phyloP scores from a whole-genome alignment of 1,140 invertebrate species.

The Carposina sasakii region DNA sequence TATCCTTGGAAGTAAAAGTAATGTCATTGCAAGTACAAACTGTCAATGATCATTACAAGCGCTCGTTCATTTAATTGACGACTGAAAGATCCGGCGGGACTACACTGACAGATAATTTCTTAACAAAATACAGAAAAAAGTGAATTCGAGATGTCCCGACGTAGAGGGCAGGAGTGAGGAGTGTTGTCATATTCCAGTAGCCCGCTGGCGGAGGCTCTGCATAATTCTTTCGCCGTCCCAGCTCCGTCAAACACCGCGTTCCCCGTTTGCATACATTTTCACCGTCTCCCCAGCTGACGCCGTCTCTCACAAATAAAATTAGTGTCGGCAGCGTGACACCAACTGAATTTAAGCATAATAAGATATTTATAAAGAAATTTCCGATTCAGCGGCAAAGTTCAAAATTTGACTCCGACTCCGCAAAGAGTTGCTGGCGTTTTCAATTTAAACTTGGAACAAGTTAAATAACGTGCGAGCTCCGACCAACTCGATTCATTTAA shows the following conservation, averaged over 20 bases:
- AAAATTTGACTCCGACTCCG: constrained; percentile 65
- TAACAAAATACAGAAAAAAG: constrained; percentile 55
- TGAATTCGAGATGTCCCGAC: constrained; percentile 47
- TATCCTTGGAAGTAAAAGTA: no score
- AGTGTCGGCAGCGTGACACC: constrained; percentile 69
- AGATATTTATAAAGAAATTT: constrained; percentile 73
- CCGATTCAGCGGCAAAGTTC: constrained; percentile 69
- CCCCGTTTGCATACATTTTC: constrained; percentile 69
- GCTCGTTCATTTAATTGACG: constrained; percentile 17
- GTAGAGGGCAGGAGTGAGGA: constrained; percentile 16
- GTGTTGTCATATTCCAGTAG: constrained; percentile 20
- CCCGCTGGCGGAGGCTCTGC: constrained; percentile 27
- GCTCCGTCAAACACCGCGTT: constrained; percentile 63
- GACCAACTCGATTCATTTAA: constrained; percentile 66
- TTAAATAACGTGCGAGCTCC: constrained; percentile 67
- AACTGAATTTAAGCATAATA: constrained; percentile 71
- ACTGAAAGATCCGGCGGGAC: constrained; percentile 16
- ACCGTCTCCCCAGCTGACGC: constrained; percentile 29
- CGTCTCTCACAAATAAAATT: constrained; percentile 68
- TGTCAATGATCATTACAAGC: constrained; percentile 8
- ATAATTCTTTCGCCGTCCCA: constrained; percentile 70
- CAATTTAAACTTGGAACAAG: constrained; percentile 70
- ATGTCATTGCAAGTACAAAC: no score
- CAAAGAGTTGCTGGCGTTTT: constrained; percentile 67
- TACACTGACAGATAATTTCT: constrained; percentile 49